Percentiles rank a stretch among this genome's conserved stretches.
phyloP scores from a whole-genome alignment of 2,888 invertebrate genomes.

The Cantharis rufa region DNA sequence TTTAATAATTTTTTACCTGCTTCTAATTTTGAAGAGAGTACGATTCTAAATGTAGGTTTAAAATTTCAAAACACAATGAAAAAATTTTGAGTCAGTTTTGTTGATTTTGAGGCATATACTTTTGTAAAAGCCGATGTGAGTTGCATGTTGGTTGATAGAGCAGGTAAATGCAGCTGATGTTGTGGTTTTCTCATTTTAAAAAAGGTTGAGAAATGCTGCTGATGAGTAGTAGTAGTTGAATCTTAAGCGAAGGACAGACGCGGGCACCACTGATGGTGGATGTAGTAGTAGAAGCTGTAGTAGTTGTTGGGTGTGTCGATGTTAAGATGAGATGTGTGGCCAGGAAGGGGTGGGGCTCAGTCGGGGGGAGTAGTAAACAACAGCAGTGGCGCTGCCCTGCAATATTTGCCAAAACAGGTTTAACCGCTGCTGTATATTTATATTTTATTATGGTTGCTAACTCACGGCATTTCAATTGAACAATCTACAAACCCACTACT shows the following conservation, averaged over 20 bases:
- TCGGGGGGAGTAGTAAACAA: constrained; percentile 52
- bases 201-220: constrained; percentile 36
- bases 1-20: constrained; percentile 2
- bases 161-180: constrained; percentile 33
- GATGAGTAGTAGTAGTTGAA: constrained; percentile 30
- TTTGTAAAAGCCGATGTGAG: constrained; percentile 30
- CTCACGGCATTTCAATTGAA: constrained; percentile 12
- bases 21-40: constrained; percentile 4
- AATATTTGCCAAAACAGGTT: constrained; percentile 50
- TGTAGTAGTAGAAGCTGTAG: constrained; percentile 33
- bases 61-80: constrained; percentile 2
- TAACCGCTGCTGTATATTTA: constrained; percentile 31
- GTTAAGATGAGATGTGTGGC: constrained; percentile 52
- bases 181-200: constrained; percentile 34
- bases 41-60: constrained; percentile 4
- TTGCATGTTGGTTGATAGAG: constrained; percentile 39
- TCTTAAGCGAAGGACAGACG: constrained; percentile 36
- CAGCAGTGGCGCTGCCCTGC: constrained; percentile 52
- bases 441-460: constrained; percentile 10
- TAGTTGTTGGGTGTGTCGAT: constrained; percentile 49
- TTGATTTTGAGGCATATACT: constrained; percentile 12
- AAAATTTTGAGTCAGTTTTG: constrained; percentile 8
- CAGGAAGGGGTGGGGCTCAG: constrained; percentile 49
- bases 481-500: neutral
- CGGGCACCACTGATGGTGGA: constrained; percentile 43